phyloP scores from a whole-genome alignment of 2,797 vertebrate species.

The Brachymystax lenok region DNA sequence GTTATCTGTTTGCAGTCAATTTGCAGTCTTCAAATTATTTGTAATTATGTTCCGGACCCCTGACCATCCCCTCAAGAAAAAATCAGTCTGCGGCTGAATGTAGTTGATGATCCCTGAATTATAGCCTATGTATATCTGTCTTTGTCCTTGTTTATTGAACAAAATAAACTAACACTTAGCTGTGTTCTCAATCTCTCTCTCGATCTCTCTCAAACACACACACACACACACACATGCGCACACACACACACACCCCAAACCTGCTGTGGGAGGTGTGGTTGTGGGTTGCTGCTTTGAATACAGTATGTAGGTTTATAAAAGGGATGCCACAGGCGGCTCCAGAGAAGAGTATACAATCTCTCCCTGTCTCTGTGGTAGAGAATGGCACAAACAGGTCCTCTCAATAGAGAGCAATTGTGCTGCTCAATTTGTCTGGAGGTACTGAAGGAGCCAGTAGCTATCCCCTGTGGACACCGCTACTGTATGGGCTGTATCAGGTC shows the following conservation, averaged over 20 bases:
- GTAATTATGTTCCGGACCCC: no score
- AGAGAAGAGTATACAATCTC: background rate
- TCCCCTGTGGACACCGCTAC: conserved; percentile 25
- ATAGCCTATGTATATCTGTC: no score
- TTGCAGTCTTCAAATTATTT: no score
- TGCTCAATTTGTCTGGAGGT: conserved; percentile 3
- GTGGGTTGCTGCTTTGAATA: background rate
- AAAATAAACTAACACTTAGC: background rate
- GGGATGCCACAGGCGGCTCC: background rate
- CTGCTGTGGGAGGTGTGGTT: conserved; percentile 1
- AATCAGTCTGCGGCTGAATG: no score
- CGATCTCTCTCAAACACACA: background rate
- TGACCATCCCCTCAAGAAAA: no score
- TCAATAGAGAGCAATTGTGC: no score
- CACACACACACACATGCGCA: background rate
- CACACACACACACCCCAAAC: background rate
- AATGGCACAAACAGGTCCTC: conserved; percentile 13
- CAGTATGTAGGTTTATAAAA: background rate
- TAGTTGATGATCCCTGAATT: no score
- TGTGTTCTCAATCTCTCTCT: conserved; percentile 1
- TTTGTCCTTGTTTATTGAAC: background rate
- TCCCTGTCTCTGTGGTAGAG: background rate
- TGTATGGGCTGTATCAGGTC: no score
- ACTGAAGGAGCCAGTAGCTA: conserved; percentile 29
- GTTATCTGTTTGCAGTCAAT: no score